These are phyloP conservation scores for Colletes latitarsis DNA, from an alignment of 1,140 invertebrate genomes.

Conservation along the genomic window DNA sequence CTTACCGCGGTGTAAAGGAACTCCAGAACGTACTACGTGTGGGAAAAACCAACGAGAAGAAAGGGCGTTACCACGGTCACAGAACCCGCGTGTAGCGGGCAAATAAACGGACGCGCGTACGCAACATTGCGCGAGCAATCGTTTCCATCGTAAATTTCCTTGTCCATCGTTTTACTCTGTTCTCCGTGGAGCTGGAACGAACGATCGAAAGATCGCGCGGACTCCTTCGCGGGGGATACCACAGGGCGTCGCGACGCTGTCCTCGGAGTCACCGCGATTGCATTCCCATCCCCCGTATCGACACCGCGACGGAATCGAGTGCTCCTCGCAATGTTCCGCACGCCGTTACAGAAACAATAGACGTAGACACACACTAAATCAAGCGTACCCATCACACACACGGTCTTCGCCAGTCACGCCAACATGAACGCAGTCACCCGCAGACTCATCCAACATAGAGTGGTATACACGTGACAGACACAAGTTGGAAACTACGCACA, in stretches of 20 bases:
- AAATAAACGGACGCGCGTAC: conserved; percentile 72
- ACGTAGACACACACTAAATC: conserved; percentile 81
- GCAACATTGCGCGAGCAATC: conserved; percentile 73
- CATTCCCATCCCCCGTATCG: too few relatives aligned
- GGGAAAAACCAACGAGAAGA: conserved; percentile 83
- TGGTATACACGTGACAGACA: conserved; percentile 82
- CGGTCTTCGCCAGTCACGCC: conserved; percentile 75
- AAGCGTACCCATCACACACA: conserved; percentile 79
- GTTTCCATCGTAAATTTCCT: conserved; percentile 4
- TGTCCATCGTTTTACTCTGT: too few relatives aligned
- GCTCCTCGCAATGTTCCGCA: conserved; percentile 74
- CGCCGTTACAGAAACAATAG: conserved; percentile 81
- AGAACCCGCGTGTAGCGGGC: conserved; percentile 78
- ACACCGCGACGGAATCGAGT: conserved; percentile 45
- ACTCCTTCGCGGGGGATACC: too few relatives aligned
- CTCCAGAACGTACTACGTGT: conserved; percentile 96
- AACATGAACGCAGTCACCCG: conserved; percentile 78
- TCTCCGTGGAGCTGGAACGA: not conserved
- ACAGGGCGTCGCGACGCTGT: not conserved
- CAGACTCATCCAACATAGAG: conserved; percentile 79
- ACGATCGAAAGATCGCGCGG: too few relatives aligned
- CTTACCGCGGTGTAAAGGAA: conserved; percentile 98
- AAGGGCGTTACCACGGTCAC: conserved; percentile 82
- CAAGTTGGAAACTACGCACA: conserved; percentile 81
- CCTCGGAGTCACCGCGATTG: not conserved